Conservation (phyloP, 2,797 vertebrate genomes). For the Cygnus olor region DNA sequence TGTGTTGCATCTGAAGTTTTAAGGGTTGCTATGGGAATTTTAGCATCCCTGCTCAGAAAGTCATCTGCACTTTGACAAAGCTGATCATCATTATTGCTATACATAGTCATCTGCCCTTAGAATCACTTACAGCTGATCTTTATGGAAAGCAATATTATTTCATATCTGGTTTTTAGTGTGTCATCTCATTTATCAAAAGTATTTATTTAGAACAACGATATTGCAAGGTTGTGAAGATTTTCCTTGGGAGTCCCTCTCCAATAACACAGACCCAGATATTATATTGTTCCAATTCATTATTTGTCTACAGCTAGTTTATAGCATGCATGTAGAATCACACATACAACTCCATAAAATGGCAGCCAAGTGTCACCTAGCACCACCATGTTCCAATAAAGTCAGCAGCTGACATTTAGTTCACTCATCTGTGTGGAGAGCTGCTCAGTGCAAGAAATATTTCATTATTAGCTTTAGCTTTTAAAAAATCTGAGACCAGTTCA, state of each 20-base stretch:
- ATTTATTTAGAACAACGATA: conserved; percentile 7
- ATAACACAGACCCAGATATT: neutral
- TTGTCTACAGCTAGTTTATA: neutral
- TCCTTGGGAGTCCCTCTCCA: neutral
- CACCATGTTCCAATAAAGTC: neutral
- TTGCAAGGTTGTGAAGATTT: neutral
- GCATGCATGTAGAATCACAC: neutral
- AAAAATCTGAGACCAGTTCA: neutral
- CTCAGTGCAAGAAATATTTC: neutral
- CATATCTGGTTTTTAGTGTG: neutral
- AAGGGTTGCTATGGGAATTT: conserved; percentile 29
- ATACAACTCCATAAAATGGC: neutral
- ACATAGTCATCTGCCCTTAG: neutral
- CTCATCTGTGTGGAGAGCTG: neutral
- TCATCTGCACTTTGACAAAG: neutral
- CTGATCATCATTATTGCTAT: neutral
- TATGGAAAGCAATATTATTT: neutral
- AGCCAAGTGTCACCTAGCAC: neutral
- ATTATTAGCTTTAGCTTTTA: neutral
- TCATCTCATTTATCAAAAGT: neutral
- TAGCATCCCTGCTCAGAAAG: neutral
- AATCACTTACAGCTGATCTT: neutral
- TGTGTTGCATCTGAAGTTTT: neutral
- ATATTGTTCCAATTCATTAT: neutral
- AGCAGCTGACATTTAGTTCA: neutral